phyloP scores from a whole-genome alignment of 2,797 vertebrate species.

The Coranthus polyacanthus region DNA sequence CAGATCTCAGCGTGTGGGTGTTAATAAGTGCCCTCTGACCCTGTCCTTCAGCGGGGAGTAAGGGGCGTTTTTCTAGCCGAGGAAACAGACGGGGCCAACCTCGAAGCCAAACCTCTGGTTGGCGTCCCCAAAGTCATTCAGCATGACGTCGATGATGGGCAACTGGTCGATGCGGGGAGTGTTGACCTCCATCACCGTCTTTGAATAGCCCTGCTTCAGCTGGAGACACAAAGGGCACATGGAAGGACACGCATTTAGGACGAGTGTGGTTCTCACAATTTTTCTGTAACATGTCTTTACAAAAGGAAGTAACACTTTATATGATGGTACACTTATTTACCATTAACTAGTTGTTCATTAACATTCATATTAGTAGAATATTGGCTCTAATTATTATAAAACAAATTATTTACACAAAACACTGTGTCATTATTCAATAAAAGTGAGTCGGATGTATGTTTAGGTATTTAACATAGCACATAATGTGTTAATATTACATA shows the following conservation, averaged over 20 bases:
- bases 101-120: slow-evolving; percentile 99
- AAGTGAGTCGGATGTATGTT: too few species aligned
- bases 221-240: slow-evolving; percentile 66
- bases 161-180: slow-evolving; percentile 98
- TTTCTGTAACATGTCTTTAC: too few species aligned
- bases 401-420: too few species aligned
- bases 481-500: too few species aligned
- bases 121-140: slow-evolving; percentile 98
- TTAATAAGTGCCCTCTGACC: slow-evolving; percentile 78
- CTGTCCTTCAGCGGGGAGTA: slow-evolving; percentile 79
- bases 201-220: slow-evolving; percentile 93
- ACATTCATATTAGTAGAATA: too few species aligned
- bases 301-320: too few species aligned
- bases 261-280: too few species aligned
- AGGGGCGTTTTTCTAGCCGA: slow-evolving; percentile 89
- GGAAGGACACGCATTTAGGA: not conserved
- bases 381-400: too few species aligned
- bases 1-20: slow-evolving; percentile 70
- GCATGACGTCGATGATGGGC: slow-evolving; percentile 97
- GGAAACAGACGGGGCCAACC: slow-evolving; percentile 97
- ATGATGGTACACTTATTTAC: too few species aligned
- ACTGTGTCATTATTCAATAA: too few species aligned
- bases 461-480: too few species aligned
- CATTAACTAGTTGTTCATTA: too few species aligned
- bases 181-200: slow-evolving; percentile 96